Conservation (phyloP, 2,888 invertebrate genomes). For the Cephonodes hylas region DNA sequence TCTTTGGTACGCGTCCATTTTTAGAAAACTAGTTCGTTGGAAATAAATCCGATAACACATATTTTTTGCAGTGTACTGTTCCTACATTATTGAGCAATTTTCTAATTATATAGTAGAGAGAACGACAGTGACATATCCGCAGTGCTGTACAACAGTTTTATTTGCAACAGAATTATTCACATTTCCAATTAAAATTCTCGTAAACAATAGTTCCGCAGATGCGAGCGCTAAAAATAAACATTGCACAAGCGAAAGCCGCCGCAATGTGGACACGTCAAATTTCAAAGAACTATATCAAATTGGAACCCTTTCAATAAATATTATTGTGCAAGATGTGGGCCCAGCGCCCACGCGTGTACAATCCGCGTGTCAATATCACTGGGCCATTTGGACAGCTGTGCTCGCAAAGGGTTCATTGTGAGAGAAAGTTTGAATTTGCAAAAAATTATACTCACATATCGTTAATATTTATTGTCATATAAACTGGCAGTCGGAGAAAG, state of each 20-base stretch:
- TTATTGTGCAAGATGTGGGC: conserved; percentile 32
- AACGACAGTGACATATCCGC: not conserved
- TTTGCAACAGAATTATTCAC: conserved; percentile 13
- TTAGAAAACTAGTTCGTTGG: not conserved
- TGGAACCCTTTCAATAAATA: conserved; percentile 41
- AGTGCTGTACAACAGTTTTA: not conserved
- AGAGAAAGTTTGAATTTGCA: not conserved
- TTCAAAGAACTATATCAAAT: conserved; percentile 45
- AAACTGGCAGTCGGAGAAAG: not conserved
- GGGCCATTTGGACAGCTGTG: not conserved
- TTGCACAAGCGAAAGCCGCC: conserved; percentile 31
- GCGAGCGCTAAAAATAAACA: conserved; percentile 11
- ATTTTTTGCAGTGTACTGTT: not conserved
- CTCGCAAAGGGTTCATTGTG: not conserved
- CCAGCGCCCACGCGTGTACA: conserved; percentile 41
- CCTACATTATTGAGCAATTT: not conserved
- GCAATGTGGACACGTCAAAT: conserved; percentile 26
- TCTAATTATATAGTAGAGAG: not conserved
- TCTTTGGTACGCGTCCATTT: not conserved
- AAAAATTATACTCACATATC: conserved; percentile 2
- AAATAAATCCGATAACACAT: not conserved
- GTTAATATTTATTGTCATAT: not conserved
- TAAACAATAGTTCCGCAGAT: conserved; percentile 4
- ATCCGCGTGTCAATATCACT: not conserved
- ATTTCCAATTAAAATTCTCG: conserved; percentile 5